These are phyloP conservation scores for Pipa parva DNA, from an alignment of 2,113 vertebrate species.

Conservation along the genomic window DNA sequence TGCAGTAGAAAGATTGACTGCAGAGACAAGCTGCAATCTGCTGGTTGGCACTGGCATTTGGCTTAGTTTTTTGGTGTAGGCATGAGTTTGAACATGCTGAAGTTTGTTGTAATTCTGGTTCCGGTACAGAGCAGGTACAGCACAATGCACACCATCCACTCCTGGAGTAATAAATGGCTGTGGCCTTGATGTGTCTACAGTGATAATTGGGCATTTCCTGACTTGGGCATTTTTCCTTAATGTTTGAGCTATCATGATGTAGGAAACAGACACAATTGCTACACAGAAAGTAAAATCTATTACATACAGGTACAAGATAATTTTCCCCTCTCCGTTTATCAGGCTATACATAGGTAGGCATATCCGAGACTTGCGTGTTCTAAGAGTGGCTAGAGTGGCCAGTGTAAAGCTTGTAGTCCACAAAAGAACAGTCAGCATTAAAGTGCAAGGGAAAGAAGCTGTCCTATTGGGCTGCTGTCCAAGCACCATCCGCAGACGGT, in stretches of 20 bases:
- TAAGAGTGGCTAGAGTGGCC: constrained; percentile 79
- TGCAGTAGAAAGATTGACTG: constrained; percentile 75
- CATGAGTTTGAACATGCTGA: constrained; percentile 69
- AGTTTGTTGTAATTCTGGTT: constrained; percentile 82
- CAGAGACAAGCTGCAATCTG: constrained; percentile 74
- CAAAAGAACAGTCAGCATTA: constrained; percentile 79
- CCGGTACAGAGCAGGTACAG: constrained; percentile 76
- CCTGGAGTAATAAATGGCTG: constrained; percentile 67
- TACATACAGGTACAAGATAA: constrained; percentile 82
- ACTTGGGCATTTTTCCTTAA: constrained; percentile 81
- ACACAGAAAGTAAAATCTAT: constrained; percentile 89
- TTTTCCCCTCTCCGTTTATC: constrained; percentile 61
- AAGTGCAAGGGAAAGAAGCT: constrained; percentile 79
- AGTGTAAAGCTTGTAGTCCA: constrained; percentile 92
- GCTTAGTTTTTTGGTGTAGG: constrained; percentile 60
- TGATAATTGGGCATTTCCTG: constrained; percentile 71
- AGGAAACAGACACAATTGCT: constrained; percentile 81
- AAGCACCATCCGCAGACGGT: constrained; percentile 86
- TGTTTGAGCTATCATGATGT: constrained; percentile 86
- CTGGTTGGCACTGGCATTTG: constrained; percentile 50
- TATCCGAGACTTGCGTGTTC: constrained; percentile 71
- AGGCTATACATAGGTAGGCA: constrained; percentile 87
- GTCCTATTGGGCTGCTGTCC: constrained; percentile 82
- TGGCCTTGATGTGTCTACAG: constrained; percentile 65
- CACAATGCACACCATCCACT: constrained; percentile 61